Conservation (phyloP, 2,113 vertebrate species). For the Crypturellus undulatus region DNA sequence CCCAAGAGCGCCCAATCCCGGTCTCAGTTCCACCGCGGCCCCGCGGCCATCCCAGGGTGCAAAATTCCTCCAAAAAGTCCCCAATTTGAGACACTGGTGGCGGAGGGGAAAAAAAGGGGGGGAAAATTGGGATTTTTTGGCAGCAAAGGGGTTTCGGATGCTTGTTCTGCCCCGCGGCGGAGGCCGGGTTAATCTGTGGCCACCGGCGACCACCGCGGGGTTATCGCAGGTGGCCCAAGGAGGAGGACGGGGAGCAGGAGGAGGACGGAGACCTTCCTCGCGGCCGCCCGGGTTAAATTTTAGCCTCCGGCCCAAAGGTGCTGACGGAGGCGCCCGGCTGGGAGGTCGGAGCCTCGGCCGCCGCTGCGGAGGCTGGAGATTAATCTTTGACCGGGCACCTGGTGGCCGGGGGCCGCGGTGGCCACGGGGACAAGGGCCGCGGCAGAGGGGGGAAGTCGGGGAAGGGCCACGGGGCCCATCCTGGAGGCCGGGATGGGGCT, state of each 20-base stretch:
- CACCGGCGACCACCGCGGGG: too few relatives aligned
- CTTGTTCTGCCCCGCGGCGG: too few relatives aligned
- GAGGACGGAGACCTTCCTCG: background rate
- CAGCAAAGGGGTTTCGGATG: background rate
- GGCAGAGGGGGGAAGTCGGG: background rate
- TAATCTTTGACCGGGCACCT: constrained; percentile 30
- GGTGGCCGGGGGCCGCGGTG: background rate
- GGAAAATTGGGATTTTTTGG: too few relatives aligned
- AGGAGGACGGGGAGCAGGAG: fast-evolving
- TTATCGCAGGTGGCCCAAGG: fast-evolving
- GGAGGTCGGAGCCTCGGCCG: background rate
- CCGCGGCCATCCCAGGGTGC: too few relatives aligned
- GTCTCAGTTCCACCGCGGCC: too few relatives aligned
- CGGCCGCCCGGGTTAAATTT: background rate
- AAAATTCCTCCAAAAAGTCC: too few relatives aligned
- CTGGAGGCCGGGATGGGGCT: background rate
- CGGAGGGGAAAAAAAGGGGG: too few relatives aligned
- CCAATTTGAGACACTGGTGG: too few relatives aligned
- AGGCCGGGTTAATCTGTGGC: too few relatives aligned
- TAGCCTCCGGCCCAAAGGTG: background rate
- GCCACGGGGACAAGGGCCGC: background rate
- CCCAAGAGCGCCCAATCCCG: too few relatives aligned
- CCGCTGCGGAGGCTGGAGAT: background rate
- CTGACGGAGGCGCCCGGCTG: background rate
- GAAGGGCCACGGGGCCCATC: background rate